Evolutionary conservation across 2,888 invertebrate genomes (phyloP), one percentile per base, ranked within the genome.

Genomic region (Sesia bembeciformis): DNA sequence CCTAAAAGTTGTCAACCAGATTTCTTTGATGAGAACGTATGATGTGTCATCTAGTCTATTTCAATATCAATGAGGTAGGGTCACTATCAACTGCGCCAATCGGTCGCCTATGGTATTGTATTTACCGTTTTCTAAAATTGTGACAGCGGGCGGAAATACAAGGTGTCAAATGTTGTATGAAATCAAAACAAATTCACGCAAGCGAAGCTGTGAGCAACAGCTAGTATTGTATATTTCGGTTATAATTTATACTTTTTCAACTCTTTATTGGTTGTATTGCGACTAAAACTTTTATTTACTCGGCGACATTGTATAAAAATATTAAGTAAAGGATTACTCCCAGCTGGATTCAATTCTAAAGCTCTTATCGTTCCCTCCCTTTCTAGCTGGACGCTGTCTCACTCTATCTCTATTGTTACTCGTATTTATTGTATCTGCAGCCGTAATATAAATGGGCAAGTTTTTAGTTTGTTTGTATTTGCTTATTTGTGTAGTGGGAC

Each of bases 401-500:
- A n/a, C 8, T 46, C 46, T 46, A 46, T 38, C 50, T 50, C 67
- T 58, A 69, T 74, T 73, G 72, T 75, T 69, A 68, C 40, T 65
- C 63, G 63, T 64, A 70, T 68, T 68, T 63, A 71, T 77, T 77
- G 73, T 76, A 60, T 58, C 59, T 57, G 59, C 54, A 58, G 65
- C 66, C 72, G 68, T 70, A 68, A 72, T 73, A 69, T 68, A 73
- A 69, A 63, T 60, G 62, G 64, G 65, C 61, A 63, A 63, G 66
- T 52, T 52, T 59, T 62, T 52, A 58, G 63, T 62, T 66, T 73
- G 68, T 75, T 73, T 74, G 63, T 71, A 60, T 70, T 68, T 67
- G 67, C 63, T 65, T 72, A 72, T 76, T 77, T 76, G 70, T 70
- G 62, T 66, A 68, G 59, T 59, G 63, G 63, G 63, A 67, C 66